Evolutionary conservation across 92 coral and sea anemone genomes (phyloP), one percentile per base, ranked within the genome.

Genomic region (Isaurus tuberculatus): DNA sequence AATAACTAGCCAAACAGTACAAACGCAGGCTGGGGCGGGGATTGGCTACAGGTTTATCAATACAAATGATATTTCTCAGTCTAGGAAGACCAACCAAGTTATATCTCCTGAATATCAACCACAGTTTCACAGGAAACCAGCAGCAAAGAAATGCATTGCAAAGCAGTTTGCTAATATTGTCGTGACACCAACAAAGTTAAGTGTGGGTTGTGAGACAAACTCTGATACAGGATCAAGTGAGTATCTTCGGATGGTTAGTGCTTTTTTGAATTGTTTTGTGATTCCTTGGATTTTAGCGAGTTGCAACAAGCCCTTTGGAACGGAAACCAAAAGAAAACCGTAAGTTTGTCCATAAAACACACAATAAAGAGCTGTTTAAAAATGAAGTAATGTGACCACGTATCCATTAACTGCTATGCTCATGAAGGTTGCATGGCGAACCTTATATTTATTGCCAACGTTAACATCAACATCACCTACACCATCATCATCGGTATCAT

Each of bases 111-210:
- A 77, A 31, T 77, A 34, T 20, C 82, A 69, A 0, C 70, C 51
- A 0, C 23, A 40, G 34, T 40, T 63, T 6, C 69, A 34, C 34
- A 58, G 82, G 25, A 30, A 19, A 11, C 82, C 82, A 9, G 13
- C 70, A 58, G 82, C 82, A 48, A 77, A 70, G 36, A 77, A 77
- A 33, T 77, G 82, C 37, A 77, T 77, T 44, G 82, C 40, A 55
- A 32, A 33, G 19, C 82, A 77, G 33, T 77, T 77, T 61, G 15
- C 82, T 14, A 58, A 33, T 1, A 28, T 77, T 8, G 46, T 55
- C 9, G 32, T 36, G 32, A 25, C 15, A 15, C 10, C 82, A 28
- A 28, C 48, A 33, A 70, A 20, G 82, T 14, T 32, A 16, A 28
- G n/a, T 0, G 17, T 2, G 22, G 20, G 17, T 16, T 8, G 25